Evolutionary conservation across 2,113 vertebrate species (phyloP), one percentile per base, ranked within the genome.

Genomic region (Seriola aureovittata): DNA sequence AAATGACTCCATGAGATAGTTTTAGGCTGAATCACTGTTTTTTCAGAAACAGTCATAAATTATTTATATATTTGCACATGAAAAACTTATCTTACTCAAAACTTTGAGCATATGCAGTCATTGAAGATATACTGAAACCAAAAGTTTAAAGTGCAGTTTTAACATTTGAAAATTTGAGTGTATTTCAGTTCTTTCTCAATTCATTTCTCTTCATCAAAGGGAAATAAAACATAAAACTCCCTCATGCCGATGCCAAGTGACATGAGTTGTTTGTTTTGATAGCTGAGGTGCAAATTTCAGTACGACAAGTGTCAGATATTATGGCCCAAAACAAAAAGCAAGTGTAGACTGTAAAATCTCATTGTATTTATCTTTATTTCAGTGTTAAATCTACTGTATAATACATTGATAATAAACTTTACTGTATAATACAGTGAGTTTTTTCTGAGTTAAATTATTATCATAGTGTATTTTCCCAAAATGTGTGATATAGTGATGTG

Each of bases 191-290:
- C 5, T 32, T 34, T 34, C 29, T 60, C n/a, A 32, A 4, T 19
- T 50, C 6, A 50, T 48, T 48, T 68, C 8, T 68, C 14, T 50
- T 50, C 25, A 29, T 32, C 29, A 29, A 1, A 17, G 25, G 10
- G 11, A 34, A 63, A 40, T 25, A 11, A 5, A 32, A 46, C 71
- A 46, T 69, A 42, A 42, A 19, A 16, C 50, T 21, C 17, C 29
- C 52, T 14, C 29, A 8, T 60, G 36, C 10, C 36, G 8, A n/a
- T 55, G 75, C 55, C 40, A 42, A n/a, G 29, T 55, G 44, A 42
- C 52, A 23, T 59, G 52, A 4, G 19, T 52, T 57, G 14, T 72
- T 72, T 36, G 17, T 60, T 66, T 73, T 74, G 36, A 19, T 29
- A 29, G 52, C 17, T 4, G 60, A 50, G 55, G 23, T 57, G 29